Conservation (phyloP, 2,888 invertebrate genomes). For the Odontocolon sp. region DNA sequence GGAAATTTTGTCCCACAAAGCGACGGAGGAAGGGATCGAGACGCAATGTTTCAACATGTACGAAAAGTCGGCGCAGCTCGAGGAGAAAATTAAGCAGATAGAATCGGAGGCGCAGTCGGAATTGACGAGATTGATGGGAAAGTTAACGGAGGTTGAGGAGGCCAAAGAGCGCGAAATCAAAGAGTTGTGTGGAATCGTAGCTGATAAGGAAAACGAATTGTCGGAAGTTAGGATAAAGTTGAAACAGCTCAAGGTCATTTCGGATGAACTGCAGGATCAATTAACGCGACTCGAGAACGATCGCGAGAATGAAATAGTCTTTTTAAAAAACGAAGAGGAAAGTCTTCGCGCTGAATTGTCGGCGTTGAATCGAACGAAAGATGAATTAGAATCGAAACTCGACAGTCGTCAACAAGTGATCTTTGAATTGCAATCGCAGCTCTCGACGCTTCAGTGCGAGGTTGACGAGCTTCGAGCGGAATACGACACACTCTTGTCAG, state of each 20-base stretch:
- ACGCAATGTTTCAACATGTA: conserved; percentile 58
- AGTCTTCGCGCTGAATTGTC: conserved; percentile 50
- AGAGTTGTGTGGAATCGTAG: conserved; percentile 52
- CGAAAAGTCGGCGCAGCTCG: conserved; percentile 34
- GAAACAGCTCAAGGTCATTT: conserved; percentile 52
- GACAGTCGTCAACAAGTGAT: conserved; percentile 65
- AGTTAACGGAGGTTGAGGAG: conserved; percentile 54
- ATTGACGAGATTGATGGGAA: conserved; percentile 55
- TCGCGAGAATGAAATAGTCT: conserved; percentile 55
- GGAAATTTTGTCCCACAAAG: conserved; percentile 59
- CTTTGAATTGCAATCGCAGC: conserved; percentile 65
- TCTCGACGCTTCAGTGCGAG: conserved; percentile 67
- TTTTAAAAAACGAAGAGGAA: conserved; percentile 62
- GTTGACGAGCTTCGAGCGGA: conserved; percentile 66
- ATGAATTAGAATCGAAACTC: conserved; percentile 59
- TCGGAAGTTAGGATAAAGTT: conserved; percentile 56
- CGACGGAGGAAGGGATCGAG: conserved; percentile 61
- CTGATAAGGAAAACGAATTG: conserved; percentile 60
- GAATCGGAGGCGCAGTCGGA: conserved; percentile 37
- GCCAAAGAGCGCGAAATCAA: conserved; percentile 58
- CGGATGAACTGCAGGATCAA: conserved; percentile 47
- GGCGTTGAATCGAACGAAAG: conserved; percentile 52
- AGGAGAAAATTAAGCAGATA: conserved; percentile 32
- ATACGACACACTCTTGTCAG: conserved; percentile 61
- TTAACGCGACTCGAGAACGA: conserved; percentile 33